Evolutionary conservation across 2,888 invertebrate genomes (phyloP).

Genomic region (Hoplodrina ambigua): DNA sequence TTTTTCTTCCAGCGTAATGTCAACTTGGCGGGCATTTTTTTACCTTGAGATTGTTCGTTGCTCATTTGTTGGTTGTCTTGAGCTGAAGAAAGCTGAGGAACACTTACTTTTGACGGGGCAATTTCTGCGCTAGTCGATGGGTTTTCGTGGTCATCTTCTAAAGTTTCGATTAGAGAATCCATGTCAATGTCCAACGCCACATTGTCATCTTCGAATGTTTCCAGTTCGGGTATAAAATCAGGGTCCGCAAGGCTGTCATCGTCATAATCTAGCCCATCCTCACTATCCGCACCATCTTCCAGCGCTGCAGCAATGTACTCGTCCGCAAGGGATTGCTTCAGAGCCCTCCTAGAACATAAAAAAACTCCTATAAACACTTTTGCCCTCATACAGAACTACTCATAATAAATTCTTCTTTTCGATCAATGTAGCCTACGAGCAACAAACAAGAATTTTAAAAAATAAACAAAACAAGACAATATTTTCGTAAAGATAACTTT

Average conservation of each 20-base stretch:
- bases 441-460: not conserved
- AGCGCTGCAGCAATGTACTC: not conserved
- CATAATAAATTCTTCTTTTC: too few relatives aligned
- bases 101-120: not conserved
- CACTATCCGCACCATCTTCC: not conserved
- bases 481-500: not conserved
- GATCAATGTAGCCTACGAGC: not conserved
- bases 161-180: too few relatives aligned
- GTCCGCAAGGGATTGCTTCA: not conserved
- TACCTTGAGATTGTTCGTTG: not conserved
- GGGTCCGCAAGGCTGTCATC: not conserved
- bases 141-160: not conserved
- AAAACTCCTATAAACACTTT: not conserved
- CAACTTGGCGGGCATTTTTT: not conserved
- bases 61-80: not conserved
- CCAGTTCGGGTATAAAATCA: too few relatives aligned
- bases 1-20: slow-evolving; percentile 5
- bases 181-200: not conserved
- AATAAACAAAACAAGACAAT: not conserved
- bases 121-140: not conserved
- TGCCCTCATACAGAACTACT: too few relatives aligned
- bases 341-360: not conserved
- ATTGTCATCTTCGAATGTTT: too few relatives aligned
- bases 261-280: not conserved
- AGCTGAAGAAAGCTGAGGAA: not conserved